These are phyloP conservation scores for Protophormia terraenovae DNA, from an alignment of 2,888 invertebrate species.

Conservation along the genomic window DNA sequence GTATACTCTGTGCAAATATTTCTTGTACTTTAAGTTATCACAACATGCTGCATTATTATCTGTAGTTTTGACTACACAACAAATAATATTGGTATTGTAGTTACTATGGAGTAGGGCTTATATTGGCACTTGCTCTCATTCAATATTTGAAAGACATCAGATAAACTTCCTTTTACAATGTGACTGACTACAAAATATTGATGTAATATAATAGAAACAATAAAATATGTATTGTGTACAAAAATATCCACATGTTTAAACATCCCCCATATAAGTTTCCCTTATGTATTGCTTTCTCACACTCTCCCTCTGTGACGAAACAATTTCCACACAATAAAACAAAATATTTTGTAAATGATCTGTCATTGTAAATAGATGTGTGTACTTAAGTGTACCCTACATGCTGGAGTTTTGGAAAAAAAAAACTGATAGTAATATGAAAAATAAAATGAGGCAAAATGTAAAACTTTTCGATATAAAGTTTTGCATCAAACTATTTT, in stretches of 20 bases:
- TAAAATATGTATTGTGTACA: slow-evolving; percentile 17
- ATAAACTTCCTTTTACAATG: slow-evolving; percentile 28
- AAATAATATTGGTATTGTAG: background rate
- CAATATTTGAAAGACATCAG: slow-evolving; percentile 42
- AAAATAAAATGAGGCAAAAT: no score
- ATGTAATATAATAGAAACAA: background rate
- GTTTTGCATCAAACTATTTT: no score
- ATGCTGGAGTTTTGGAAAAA: no score
- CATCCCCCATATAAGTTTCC: background rate
- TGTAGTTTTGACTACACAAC: background rate
- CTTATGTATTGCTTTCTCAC: background rate
- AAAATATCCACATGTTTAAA: background rate
- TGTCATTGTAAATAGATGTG: slow-evolving; percentile 26
- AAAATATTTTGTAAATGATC: slow-evolving; percentile 42
- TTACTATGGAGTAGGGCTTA: background rate
- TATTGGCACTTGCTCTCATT: slow-evolving; percentile 49
- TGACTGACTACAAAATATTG: background rate
- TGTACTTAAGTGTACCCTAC: background rate
- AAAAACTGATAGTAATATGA: no score
- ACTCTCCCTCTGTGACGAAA: background rate
- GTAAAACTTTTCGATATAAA: no score
- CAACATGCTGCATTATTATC: slow-evolving; percentile 40
- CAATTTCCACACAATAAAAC: slow-evolving; percentile 35
- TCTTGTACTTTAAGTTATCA: slow-evolving; percentile 15
- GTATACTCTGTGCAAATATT: no score